Percentiles rank a stretch among this genome's conserved stretches.
phyloP scores from a whole-genome alignment of 1,140 invertebrate genomes.

The Conus ventricosus region DNA sequence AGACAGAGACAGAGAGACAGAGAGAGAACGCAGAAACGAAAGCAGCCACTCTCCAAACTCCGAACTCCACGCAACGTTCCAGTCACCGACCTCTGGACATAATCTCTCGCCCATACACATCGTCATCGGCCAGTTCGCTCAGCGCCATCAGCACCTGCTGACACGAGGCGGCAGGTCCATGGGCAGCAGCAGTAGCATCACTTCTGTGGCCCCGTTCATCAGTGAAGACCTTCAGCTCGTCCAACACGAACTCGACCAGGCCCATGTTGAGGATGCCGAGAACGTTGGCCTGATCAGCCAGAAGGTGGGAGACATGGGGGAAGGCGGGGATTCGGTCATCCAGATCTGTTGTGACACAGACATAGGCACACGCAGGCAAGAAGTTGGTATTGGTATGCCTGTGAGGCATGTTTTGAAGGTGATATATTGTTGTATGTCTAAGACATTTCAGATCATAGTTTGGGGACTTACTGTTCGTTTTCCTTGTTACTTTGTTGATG shows the following conservation, averaged over 20 bases:
- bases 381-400: no score
- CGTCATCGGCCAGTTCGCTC: not conserved
- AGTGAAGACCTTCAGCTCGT: not conserved
- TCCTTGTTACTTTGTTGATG: no score
- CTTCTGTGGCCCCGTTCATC: not conserved
- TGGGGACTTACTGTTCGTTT: no score
- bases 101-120: not conserved
- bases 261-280: not conserved
- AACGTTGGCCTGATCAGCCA: not conserved
- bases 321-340: not conserved
- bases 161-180: not conserved
- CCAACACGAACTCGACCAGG: not conserved
- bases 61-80: no score
- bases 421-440: no score
- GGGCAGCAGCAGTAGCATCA: not conserved
- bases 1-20: no score
- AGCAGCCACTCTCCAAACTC: no score
- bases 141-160: not conserved
- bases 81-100: not conserved
- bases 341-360: not conserved
- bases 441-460: no score
- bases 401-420: no score
- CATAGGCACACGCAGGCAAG: not conserved
- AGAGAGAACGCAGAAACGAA: no score
- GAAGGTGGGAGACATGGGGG: not conserved